These are phyloP conservation scores for Thunnus albacares DNA, from an alignment of 2,797 vertebrate species.

Conservation along the genomic window DNA sequence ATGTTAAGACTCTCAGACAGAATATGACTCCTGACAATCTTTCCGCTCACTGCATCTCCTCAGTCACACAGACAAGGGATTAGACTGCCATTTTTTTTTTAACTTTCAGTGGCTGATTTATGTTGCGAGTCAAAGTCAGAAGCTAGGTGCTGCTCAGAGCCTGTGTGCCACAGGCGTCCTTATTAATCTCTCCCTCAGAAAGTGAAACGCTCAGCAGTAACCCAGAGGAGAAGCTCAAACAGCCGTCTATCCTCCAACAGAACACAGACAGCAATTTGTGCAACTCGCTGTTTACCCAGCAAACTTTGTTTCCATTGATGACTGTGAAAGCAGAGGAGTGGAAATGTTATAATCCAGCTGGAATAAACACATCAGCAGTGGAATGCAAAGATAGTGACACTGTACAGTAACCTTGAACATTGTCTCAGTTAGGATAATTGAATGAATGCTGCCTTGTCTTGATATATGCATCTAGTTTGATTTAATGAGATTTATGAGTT, in stretches of 20 bases:
- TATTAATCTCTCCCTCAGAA: constrained; percentile 77
- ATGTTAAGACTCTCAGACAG: constrained; percentile 52
- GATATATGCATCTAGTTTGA: neutral
- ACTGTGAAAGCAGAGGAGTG: constrained; percentile 38
- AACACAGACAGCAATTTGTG: constrained; percentile 76
- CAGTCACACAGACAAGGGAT: constrained; percentile 66
- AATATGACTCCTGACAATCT: constrained; percentile 58
- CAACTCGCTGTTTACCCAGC: constrained; percentile 61
- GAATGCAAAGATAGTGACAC: constrained; percentile 16
- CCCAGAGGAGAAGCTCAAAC: constrained; percentile 76
- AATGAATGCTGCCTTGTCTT: neutral
- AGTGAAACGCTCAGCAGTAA: constrained; percentile 80
- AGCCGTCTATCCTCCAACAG: constrained; percentile 74
- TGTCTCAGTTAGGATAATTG: neutral
- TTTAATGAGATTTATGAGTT: constrained; percentile 1
- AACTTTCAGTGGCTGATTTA: constrained; percentile 71
- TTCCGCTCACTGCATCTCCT: constrained; percentile 51
- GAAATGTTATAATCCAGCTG: constrained; percentile 41
- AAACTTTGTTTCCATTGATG: constrained; percentile 62
- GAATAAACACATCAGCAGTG: constrained; percentile 37
- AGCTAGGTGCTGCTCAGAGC: constrained; percentile 63
- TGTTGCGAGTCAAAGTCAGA: constrained; percentile 65
- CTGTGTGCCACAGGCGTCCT: constrained; percentile 62
- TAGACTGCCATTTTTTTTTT: constrained; percentile 51
- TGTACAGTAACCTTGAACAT: constrained; percentile 7